Evolutionary conservation across 1,140 invertebrate species (phyloP), one percentile per base, ranked within the genome.

Genomic region (Zaprionus vittiger): DNA sequence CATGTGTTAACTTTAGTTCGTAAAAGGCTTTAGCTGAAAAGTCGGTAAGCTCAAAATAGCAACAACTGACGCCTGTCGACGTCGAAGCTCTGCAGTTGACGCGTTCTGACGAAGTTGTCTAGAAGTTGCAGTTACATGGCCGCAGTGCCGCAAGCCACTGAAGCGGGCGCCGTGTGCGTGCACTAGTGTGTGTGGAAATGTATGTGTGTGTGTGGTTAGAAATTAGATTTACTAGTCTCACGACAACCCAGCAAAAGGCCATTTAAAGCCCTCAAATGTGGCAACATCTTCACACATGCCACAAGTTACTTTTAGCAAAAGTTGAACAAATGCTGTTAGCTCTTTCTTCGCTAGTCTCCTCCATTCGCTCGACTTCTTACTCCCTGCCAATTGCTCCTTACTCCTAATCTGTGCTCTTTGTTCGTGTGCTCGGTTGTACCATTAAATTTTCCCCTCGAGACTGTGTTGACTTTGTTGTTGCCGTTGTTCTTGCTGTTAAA

Each of bases 191-290:
- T 44, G 20, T 52, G 69, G n/a, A n/a, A n/a, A n/a, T n/a, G n/a
- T n/a, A n/a, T n/a, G 47, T 49, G 20, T 52, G 69, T 74, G 80
- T 80, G 77, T 44, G 84, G 84, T 81, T 83, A 70, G 74, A 87
- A 87, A 87, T 87, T 87, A 89, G 84, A 89, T 89, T 87, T 87
- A 83, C 83, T 83, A 87, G 73, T 83, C 83, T 89, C 68, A 74
- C 77, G 68, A 70, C 77, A 78, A 47, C 47, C 57, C 60, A 41
- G 74, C 70, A 59, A 65, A 64, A 41, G 54, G 44, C 68, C 61
- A 59, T 76, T 61, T 22, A 85, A 78, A 81, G 73, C 73, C 78
- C 65, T 61, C 63, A 73, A 87, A 75, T 80, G 80, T 87, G 76
- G 65, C 65, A 68, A 89, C 83, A 87, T 83, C 80, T 83, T 76